Evolutionary conservation across 2,113 vertebrate species (phyloP).

Genomic region (Alosa alosa): DNA sequence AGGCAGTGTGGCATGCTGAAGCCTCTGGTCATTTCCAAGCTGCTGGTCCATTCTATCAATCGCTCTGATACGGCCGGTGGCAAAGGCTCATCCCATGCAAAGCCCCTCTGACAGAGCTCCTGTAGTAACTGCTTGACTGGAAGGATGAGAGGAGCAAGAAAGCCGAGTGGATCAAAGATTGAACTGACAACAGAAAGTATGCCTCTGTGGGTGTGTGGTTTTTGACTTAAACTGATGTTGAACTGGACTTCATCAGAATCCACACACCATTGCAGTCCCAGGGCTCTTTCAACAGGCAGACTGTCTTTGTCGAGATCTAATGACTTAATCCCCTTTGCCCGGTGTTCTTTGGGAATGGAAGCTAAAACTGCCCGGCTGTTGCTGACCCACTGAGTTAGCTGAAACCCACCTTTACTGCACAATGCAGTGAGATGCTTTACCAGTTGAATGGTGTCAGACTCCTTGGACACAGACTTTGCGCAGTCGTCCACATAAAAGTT

Average conservation of each 20-base stretch:
- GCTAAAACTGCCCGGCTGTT: neutral
- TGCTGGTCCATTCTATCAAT: slow-evolving; percentile 22
- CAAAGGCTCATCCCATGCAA: slow-evolving; percentile 18
- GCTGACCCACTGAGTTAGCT: slow-evolving; percentile 28
- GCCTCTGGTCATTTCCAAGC: neutral
- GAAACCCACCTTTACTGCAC: slow-evolving; percentile 30
- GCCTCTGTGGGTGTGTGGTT: slow-evolving; percentile 22
- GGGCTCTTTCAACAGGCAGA: too few relatives aligned
- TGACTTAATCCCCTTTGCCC: neutral
- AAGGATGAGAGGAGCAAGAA: slow-evolving; percentile 26
- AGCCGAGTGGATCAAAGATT: slow-evolving; percentile 32
- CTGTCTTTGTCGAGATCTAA: too few relatives aligned
- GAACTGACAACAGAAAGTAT: slow-evolving; percentile 30
- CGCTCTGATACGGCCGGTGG: neutral
- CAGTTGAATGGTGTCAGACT: slow-evolving; percentile 7
- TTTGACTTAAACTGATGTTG: neutral
- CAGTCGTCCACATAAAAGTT: slow-evolving; percentile 32
- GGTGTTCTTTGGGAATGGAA: slow-evolving; percentile 19
- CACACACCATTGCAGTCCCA: too few relatives aligned
- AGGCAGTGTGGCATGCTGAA: slow-evolving; percentile 29
- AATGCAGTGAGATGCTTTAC: neutral
- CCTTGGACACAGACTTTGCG: slow-evolving; percentile 27
- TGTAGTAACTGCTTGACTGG: slow-evolving; percentile 34
- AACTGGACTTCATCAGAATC: too few relatives aligned
- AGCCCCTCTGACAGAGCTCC: slow-evolving; percentile 19